Percentiles rank a stretch among this genome's conserved stretches.
Evolutionary conservation across 2,888 invertebrate species (phyloP).

Genomic region (Nasonia oneida): DNA sequence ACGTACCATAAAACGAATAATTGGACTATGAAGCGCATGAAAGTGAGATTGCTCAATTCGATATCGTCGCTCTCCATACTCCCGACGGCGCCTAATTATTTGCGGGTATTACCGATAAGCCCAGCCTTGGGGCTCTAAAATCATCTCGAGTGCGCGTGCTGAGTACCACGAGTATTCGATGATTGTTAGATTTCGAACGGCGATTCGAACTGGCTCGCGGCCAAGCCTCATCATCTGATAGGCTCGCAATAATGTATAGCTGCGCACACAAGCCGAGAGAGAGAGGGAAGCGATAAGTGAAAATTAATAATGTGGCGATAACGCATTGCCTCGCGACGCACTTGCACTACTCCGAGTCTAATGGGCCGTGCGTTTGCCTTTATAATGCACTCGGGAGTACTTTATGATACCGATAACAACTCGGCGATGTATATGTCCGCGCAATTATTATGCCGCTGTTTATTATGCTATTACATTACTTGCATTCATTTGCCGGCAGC

Average conservation of each 20-base stretch:
- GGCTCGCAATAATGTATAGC: conserved; percentile 26
- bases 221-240: conserved; percentile 32
- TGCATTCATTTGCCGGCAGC: conserved; percentile 39
- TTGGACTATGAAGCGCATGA: conserved; percentile 43
- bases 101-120: neutral
- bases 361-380: conserved; percentile 16
- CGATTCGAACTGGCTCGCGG: conserved; percentile 10
- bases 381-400: conserved; percentile 27
- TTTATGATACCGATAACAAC: conserved; percentile 39
- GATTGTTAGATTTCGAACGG: neutral
- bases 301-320: conserved; percentile 54
- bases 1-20: conserved; percentile 14
- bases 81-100: conserved; percentile 21
- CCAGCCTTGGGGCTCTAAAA: conserved; percentile 24
- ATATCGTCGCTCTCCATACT: neutral
- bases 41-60: conserved; percentile 42
- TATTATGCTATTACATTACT: conserved; percentile 47
- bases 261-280: neutral
- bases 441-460: conserved; percentile 50
- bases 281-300: conserved; percentile 35
- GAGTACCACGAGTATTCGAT: neutral
- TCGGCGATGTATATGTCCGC: neutral
- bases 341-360: conserved; percentile 14
- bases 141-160: neutral
- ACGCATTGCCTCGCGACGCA: neutral